Conservation (phyloP, 2,797 vertebrate species). For the Hyperoplus immaculatus region DNA sequence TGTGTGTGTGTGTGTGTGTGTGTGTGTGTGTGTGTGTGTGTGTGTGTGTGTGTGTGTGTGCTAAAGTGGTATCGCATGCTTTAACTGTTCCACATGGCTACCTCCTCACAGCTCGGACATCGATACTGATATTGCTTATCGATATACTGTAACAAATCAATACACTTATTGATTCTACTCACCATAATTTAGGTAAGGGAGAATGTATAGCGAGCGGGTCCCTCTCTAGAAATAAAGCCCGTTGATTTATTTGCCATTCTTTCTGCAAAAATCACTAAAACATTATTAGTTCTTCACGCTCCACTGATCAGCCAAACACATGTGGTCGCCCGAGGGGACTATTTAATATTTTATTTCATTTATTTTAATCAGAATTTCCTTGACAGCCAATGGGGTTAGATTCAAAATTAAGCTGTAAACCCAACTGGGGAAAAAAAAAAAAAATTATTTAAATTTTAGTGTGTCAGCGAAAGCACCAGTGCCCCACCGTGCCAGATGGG, state of each 20-base stretch:
- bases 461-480: slow-evolving; percentile 22
- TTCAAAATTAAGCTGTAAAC: background rate
- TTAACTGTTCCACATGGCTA: slow-evolving; percentile 2
- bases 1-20: background rate
- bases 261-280: too few species aligned
- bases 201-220: too few species aligned
- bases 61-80: background rate
- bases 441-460: background rate
- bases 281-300: background rate
- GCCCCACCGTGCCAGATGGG: background rate
- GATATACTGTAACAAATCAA: too few species aligned
- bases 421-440: background rate
- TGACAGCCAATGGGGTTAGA: background rate
- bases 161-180: too few species aligned
- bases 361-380: background rate
- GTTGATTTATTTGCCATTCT: too few species aligned
- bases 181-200: too few species aligned
- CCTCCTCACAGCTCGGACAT: background rate
- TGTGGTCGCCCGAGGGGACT: background rate
- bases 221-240: too few species aligned
- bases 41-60: background rate
- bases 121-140: background rate
- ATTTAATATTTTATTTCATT: background rate
- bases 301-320: background rate
- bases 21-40: background rate